phyloP scores from a whole-genome alignment of 2,888 invertebrate species.

The Temnothorax ravouxi region DNA sequence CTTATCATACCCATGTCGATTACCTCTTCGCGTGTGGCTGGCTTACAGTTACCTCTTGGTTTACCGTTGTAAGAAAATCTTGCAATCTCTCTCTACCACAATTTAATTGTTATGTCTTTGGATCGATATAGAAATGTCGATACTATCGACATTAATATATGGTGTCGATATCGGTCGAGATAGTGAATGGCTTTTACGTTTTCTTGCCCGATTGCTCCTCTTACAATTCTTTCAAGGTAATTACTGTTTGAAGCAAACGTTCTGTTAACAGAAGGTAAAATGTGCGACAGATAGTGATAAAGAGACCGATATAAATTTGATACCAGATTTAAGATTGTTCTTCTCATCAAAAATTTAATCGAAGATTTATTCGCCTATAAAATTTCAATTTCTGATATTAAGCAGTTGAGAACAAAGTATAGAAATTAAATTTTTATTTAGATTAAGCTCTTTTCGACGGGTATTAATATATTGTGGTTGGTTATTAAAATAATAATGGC shows the following conservation, averaged over 20 bases:
- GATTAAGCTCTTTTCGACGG: neutral
- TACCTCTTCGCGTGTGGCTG: conserved; percentile 5
- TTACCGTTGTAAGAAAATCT: conserved; percentile 21
- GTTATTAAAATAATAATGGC: neutral
- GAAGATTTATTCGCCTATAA: neutral
- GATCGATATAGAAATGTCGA: conserved; percentile 52
- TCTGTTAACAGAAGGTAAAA: neutral
- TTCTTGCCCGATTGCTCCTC: conserved; percentile 6
- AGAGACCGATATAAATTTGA: neutral
- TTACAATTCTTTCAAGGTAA: conserved; percentile 11
- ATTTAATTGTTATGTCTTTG: conserved; percentile 59
- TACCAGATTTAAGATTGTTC: neutral
- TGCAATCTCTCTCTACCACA: neutral
- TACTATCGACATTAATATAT: conserved; percentile 55
- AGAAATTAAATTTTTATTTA: neutral
- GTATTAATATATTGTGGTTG: neutral
- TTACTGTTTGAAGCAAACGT: neutral
- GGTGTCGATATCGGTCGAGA: conserved; percentile 29
- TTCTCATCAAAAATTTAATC: neutral
- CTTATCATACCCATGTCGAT: conserved; percentile 11
- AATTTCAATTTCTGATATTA: neutral
- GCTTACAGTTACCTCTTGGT: neutral
- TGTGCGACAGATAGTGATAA: neutral
- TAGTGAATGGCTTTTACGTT: conserved; percentile 29
- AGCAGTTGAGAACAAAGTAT: neutral